These are phyloP conservation scores for Protobothrops mucrosquamatus DNA, from an alignment of 2,113 vertebrate genomes.

Conservation along the genomic window DNA sequence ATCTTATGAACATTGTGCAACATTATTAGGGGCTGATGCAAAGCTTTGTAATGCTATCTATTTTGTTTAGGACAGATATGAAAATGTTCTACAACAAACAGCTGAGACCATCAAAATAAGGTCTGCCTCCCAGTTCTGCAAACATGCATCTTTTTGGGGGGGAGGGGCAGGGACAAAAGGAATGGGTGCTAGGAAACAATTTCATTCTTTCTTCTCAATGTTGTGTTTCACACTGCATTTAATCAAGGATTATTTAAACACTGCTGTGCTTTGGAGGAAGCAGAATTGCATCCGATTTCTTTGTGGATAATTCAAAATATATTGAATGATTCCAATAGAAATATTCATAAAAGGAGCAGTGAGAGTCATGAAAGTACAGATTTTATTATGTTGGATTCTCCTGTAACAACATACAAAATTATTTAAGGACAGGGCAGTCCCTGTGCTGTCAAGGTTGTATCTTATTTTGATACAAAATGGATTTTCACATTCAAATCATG, in stretches of 20 bases:
- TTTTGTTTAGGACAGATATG: neutral
- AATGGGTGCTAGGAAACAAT: neutral
- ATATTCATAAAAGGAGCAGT: neutral
- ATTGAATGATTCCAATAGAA: conserved; percentile 5
- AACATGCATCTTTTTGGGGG: neutral
- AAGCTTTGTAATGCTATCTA: neutral
- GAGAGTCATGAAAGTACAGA: neutral
- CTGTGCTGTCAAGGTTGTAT: neutral
- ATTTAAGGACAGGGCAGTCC: neutral
- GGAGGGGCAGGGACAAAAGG: neutral
- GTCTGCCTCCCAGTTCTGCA: neutral
- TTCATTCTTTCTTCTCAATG: neutral
- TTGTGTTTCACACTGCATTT: neutral
- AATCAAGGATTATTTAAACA: neutral
- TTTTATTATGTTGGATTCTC: neutral
- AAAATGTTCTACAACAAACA: neutral
- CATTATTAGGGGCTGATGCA: neutral
- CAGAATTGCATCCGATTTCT: neutral
- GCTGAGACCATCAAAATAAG: neutral
- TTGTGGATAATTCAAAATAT: conserved; percentile 12
- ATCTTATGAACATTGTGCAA: neutral
- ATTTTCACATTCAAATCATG: neutral
- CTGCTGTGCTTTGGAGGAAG: neutral
- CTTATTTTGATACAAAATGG: neutral
- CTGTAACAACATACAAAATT: neutral